Evolutionary conservation across 1,140 invertebrate species (phyloP).

Genomic region (Subanguina moxae): DNA sequence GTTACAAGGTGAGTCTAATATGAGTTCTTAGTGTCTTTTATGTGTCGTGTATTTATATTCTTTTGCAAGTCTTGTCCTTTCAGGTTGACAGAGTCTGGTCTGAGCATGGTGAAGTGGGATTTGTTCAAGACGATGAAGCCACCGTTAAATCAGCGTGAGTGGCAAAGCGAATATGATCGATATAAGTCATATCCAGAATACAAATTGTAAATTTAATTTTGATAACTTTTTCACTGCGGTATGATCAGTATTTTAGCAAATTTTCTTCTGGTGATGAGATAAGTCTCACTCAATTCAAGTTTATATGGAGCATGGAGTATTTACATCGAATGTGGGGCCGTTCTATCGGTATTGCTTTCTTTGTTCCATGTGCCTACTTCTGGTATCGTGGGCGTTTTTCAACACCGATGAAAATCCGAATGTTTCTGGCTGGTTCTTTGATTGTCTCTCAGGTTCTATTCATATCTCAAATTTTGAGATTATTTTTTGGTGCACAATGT

Average conservation of each 20-base stretch:
- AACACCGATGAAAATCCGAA: constrained; percentile 72
- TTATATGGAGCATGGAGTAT: constrained; percentile 98
- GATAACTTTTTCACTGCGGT: not conserved
- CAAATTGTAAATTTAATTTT: constrained; percentile 73
- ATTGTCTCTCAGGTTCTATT: constrained; percentile 76
- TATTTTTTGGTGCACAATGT: too few relatives aligned
- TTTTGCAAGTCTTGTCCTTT: constrained; percentile 52
- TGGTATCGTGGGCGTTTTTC: constrained; percentile 71
- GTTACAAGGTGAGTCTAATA: constrained; percentile 60
- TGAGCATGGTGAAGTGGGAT: constrained; percentile 98
- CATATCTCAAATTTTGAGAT: too few relatives aligned
- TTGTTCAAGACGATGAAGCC: constrained; percentile 78
- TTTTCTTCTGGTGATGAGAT: constrained; percentile 67
- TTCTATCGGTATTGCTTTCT: constrained; percentile 78
- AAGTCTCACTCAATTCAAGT: constrained; percentile 88
- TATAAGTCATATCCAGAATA: constrained; percentile 96
- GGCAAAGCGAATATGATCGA: constrained; percentile 82
- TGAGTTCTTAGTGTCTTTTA: not conserved
- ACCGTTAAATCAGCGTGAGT: constrained; percentile 75
- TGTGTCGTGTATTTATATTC: constrained; percentile 2
- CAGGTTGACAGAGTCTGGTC: constrained; percentile 90
- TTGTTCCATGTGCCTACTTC: constrained; percentile 82
- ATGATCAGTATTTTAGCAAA: constrained; percentile 44
- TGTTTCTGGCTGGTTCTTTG: constrained; percentile 72
- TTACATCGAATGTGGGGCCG: constrained; percentile 91